Evolutionary conservation across 2,888 invertebrate genomes (phyloP).

Genomic region (Plebejus melissa): DNA sequence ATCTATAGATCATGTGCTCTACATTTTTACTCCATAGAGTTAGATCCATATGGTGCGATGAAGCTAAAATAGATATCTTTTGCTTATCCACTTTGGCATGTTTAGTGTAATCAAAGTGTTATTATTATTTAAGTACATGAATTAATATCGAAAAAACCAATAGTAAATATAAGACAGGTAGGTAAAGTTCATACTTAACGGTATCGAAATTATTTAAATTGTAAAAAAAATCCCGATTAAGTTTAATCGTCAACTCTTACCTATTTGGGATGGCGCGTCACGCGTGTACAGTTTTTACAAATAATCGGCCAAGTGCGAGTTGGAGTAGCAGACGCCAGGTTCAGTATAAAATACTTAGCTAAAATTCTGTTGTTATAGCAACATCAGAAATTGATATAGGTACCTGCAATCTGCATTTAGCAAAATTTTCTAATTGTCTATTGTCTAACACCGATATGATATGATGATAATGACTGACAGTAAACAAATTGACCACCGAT

Average conservation of each 20-base stretch:
- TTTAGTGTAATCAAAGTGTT: too few relatives aligned
- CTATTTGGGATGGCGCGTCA: background rate
- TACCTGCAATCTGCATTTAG: too few relatives aligned
- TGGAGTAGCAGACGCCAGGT: background rate
- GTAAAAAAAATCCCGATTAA: background rate
- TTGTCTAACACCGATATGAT: too few relatives aligned
- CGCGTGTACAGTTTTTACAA: background rate
- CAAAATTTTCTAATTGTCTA: too few relatives aligned
- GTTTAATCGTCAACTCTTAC: background rate
- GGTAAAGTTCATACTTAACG: background rate
- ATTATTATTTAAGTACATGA: too few relatives aligned
- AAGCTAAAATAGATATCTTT: background rate
- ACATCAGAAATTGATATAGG: too few relatives aligned
- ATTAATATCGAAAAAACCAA: too few relatives aligned
- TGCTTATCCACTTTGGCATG: too few relatives aligned
- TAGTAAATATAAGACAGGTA: background rate
- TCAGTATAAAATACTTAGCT: background rate
- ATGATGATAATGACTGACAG: too few relatives aligned
- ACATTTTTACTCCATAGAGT: background rate
- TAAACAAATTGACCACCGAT: too few relatives aligned
- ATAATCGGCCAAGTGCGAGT: background rate
- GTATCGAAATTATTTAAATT: background rate
- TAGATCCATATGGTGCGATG: background rate
- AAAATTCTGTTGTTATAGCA: background rate
- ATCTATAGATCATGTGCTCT: background rate